Evolutionary conservation across 2,888 invertebrate species (phyloP).

Genomic region (Pycnomerus fuliginosus): DNA sequence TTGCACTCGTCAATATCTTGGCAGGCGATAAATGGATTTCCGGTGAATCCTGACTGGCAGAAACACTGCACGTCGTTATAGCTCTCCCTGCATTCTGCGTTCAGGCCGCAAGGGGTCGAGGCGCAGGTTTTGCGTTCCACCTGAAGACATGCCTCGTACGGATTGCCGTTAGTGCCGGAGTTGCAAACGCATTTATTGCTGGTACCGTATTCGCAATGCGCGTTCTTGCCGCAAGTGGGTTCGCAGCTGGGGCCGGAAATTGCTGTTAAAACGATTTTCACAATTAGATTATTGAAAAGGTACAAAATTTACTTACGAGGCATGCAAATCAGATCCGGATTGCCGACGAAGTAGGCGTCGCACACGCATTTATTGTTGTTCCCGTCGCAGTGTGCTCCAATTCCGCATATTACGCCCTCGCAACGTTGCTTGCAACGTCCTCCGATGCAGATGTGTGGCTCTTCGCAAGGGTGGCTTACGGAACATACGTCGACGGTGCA

Average conservation of each 20-base stretch:
- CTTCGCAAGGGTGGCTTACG: conserved; percentile 71
- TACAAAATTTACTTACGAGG: conserved; percentile 69
- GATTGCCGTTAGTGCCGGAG: conserved; percentile 82
- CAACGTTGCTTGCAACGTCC: conserved; percentile 88
- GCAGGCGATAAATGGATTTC: conserved; percentile 82
- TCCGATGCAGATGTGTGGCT: conserved; percentile 79
- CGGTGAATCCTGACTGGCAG: conserved; percentile 79
- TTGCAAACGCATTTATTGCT: conserved; percentile 81
- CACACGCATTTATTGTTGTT: conserved; percentile 82
- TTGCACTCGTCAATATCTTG: conserved; percentile 82
- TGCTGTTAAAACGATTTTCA: conserved; percentile 62
- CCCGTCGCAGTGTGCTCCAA: conserved; percentile 83
- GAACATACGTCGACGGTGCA: conserved; percentile 84
- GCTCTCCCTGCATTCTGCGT: conserved; percentile 78
- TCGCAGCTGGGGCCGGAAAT: conserved; percentile 74
- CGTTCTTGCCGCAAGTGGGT: conserved; percentile 78
- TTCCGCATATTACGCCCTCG: conserved; percentile 82
- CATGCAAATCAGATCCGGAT: conserved; percentile 86
- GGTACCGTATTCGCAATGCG: conserved; percentile 83
- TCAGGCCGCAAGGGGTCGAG: conserved; percentile 70
- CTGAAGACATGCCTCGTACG: conserved; percentile 77
- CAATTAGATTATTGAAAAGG: conserved; percentile 26
- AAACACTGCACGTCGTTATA: conserved; percentile 75
- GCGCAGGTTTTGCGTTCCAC: conserved; percentile 71
- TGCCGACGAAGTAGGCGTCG: conserved; percentile 83